Evolutionary conservation across 1,140 invertebrate genomes (phyloP).

Genomic region (Plectrocnemia conspersa): DNA sequence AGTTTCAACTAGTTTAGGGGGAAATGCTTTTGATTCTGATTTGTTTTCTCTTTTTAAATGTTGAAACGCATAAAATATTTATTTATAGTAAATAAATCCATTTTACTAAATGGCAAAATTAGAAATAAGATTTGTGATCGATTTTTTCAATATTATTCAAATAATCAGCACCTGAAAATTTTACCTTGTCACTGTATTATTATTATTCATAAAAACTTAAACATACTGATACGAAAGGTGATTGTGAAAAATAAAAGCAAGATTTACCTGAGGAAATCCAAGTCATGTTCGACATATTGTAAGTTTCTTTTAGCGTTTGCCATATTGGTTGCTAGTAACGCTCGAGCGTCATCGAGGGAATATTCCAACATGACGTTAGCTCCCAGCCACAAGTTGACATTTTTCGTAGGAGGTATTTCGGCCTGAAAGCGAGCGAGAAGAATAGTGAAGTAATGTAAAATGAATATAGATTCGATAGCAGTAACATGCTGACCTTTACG

Average conservation of each 20-base stretch:
- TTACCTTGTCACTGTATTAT: no score
- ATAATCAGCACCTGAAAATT: background rate
- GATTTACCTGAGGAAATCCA: constrained; percentile 79
- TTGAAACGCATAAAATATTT: no score
- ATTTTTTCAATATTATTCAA: no score
- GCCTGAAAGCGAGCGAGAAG: constrained; percentile 47
- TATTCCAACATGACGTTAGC: constrained; percentile 99
- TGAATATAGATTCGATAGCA: constrained; percentile 1
- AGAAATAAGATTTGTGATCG: no score
- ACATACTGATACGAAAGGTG: background rate
- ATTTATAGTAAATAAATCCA: no score
- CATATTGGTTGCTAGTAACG: constrained; percentile 83
- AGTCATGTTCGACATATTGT: constrained; percentile 80
- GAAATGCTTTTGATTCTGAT: no score
- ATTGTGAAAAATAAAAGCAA: background rate
- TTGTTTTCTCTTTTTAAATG: no score
- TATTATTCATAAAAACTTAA: background rate
- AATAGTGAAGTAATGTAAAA: background rate
- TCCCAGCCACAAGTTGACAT: constrained; percentile 95
- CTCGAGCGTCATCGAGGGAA: constrained; percentile 85
- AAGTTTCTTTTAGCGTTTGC: constrained; percentile 81
- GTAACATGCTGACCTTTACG: constrained; percentile 63
- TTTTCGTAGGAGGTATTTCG: constrained; percentile 84
- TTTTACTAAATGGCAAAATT: no score
- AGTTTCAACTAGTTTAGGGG: no score